Evolutionary conservation across 2,113 vertebrate species (phyloP).

Genomic region (Malaclemys terrapin): DNA sequence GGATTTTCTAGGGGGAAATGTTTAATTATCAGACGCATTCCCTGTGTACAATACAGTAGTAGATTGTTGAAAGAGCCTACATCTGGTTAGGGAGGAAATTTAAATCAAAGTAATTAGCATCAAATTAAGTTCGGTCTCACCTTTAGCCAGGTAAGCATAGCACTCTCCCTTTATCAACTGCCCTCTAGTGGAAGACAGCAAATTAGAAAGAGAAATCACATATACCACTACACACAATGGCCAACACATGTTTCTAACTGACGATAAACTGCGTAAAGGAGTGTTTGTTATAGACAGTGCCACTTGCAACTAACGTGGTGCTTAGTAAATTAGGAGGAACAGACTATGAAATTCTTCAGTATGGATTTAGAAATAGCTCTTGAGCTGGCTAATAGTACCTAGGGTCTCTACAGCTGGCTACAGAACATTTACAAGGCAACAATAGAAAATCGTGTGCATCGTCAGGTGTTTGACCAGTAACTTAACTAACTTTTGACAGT

Average conservation of each 20-base stretch:
- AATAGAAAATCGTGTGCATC: background rate
- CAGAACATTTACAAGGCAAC: background rate
- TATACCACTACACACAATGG: background rate
- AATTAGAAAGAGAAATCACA: background rate
- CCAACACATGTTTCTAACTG: background rate
- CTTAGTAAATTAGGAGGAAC: background rate
- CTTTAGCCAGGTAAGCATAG: background rate
- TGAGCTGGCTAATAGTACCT: background rate
- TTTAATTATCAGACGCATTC: slow-evolving; percentile 29
- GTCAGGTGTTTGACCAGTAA: background rate
- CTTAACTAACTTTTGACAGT: background rate
- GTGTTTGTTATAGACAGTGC: background rate
- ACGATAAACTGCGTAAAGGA: background rate
- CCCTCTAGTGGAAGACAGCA: slow-evolving; percentile 46
- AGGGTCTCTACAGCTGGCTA: background rate
- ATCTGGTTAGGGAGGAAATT: slow-evolving; percentile 40
- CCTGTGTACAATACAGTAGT: background rate
- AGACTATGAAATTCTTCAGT: background rate
- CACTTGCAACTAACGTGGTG: background rate
- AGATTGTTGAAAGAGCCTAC: slow-evolving; percentile 27
- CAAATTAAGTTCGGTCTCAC: slow-evolving; percentile 25
- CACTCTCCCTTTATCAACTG: slow-evolving; percentile 7
- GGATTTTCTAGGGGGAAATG: background rate
- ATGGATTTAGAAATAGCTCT: background rate
- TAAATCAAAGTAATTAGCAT: slow-evolving; percentile 42